phyloP scores from a whole-genome alignment of 2,797 vertebrate genomes.

The Molossus molossus region DNA sequence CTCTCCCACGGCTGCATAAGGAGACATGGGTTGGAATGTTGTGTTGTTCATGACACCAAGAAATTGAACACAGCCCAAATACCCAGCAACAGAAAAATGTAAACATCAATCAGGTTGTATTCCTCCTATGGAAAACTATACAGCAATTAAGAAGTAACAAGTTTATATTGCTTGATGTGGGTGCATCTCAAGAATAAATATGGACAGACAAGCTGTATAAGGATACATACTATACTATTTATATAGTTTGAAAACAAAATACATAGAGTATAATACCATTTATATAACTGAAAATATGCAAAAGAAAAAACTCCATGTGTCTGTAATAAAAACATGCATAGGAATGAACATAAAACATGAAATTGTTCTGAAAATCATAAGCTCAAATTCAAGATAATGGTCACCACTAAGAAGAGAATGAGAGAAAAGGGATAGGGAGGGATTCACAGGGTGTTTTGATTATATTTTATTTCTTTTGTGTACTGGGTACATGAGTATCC shows the following conservation, averaged over 20 bases:
- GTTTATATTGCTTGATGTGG: neutral
- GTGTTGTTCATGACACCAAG: neutral
- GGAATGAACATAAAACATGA: neutral
- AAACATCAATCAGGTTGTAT: neutral
- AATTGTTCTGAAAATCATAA: neutral
- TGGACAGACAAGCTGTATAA: neutral
- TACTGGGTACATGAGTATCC: neutral
- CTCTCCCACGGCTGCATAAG: neutral
- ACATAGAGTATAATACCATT: neutral
- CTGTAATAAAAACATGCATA: neutral
- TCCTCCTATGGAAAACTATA: neutral
- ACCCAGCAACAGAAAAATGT: neutral
- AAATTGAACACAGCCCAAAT: conserved; percentile 6
- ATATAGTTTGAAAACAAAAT: conserved; percentile 22
- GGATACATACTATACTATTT: neutral
- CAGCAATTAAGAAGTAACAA: neutral
- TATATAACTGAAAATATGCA: neutral
- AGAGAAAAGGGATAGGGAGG: neutral
- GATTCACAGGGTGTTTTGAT: neutral
- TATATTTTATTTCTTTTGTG: neutral
- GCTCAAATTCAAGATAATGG: neutral
- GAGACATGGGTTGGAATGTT: neutral
- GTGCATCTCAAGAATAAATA: conserved; percentile 5
- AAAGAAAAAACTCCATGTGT: neutral
- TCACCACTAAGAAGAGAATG: neutral